Conservation (phyloP, 2,888 invertebrate genomes). For the Conomelus anceps region DNA sequence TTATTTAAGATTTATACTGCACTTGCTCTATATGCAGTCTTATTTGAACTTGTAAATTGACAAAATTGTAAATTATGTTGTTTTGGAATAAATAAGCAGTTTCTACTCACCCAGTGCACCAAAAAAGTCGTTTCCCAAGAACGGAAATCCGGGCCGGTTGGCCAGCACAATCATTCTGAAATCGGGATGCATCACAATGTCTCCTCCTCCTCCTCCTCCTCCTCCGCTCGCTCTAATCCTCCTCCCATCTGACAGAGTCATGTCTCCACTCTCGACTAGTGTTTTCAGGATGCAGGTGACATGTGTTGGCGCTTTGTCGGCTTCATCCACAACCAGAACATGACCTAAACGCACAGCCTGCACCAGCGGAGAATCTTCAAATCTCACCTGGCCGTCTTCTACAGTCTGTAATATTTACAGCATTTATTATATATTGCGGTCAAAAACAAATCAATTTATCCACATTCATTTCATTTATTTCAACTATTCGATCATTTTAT, state of each 20-base stretch:
- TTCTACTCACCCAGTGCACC: conserved; percentile 60
- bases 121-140: conserved; percentile 94
- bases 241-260: conserved; percentile 90
- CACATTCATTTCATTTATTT: no score
- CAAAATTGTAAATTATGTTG: no score
- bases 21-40: no score
- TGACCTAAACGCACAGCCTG: conserved; percentile 84
- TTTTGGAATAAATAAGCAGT: no score
- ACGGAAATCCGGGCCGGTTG: conserved; percentile 95
- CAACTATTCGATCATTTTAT: no score
- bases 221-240: conserved; percentile 63
- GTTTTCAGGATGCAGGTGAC: conserved; percentile 95
- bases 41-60: no score
- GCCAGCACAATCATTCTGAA: conserved; percentile 92
- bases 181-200: conserved; percentile 80
- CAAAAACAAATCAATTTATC: neutral
- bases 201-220: conserved; percentile 41
- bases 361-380: conserved; percentile 92
- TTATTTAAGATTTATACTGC: no score
- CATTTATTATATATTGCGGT: neutral
- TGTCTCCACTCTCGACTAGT: conserved; percentile 90
- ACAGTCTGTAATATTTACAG: conserved; percentile 71
- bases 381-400: conserved; percentile 76
- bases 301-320: conserved; percentile 95
- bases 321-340: conserved; percentile 91